phyloP scores from a whole-genome alignment of 2,113 vertebrate species.

The Engraulis encrasicolus region DNA sequence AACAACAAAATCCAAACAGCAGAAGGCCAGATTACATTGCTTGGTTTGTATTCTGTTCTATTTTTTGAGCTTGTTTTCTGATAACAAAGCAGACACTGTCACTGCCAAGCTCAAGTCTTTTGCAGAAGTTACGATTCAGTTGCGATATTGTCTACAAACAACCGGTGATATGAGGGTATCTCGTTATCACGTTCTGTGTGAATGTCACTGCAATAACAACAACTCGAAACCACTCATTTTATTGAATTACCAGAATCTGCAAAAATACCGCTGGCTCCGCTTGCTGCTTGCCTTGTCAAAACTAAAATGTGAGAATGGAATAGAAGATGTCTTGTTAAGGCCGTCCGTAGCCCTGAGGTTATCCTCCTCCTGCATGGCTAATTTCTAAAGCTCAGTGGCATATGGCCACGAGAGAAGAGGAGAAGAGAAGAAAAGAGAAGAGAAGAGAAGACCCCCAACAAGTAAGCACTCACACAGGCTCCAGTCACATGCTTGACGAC shows the following conservation, averaged over 20 bases:
- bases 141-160: neutral
- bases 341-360: neutral
- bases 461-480: constrained; percentile 67
- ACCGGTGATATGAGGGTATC: neutral
- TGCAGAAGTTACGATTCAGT: neutral
- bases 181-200: neutral
- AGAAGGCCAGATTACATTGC: neutral
- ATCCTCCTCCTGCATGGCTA: neutral
- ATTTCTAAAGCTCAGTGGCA: constrained; percentile 16
- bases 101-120: neutral
- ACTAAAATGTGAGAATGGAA: neutral
- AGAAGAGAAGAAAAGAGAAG: too few relatives aligned
- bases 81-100: neutral
- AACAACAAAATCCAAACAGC: neutral
- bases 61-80: neutral
- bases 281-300: too few relatives aligned
- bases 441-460: constrained; percentile 19
- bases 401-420: too few relatives aligned
- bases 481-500: constrained; percentile 70
- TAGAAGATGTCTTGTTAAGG: neutral
- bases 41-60: neutral
- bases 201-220: neutral
- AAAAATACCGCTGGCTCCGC: neutral
- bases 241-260: neutral
- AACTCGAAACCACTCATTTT: neutral